Evolutionary conservation across 2,113 vertebrate species (phyloP), one percentile per base, ranked within the genome.

Genomic region (Bombycilla garrulus): DNA sequence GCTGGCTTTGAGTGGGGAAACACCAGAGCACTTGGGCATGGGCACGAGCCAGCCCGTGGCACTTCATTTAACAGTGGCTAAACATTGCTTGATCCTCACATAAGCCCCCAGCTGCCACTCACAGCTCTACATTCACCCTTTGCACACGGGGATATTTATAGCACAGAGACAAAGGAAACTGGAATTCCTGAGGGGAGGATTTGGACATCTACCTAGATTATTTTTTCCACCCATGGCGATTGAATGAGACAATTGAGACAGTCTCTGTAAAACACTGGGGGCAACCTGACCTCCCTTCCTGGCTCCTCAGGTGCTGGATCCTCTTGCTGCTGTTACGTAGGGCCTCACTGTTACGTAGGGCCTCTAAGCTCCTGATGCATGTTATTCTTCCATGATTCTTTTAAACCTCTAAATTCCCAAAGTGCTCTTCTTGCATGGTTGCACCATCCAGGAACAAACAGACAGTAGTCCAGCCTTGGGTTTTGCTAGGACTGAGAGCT

Each of bases 131-230:
- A 61, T 79, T 93, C 93, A 96, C 69, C 79, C 96, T 89, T 88
- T 81, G 84, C 95, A 84, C 82, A 83, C 54, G 47, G 70, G 25
- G 9, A 28, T 97, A 97, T 97, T 95, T 96, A 96, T 96, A 97
- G 89, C 69, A 33, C 64, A 81, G 86, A 89, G 73, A 81, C 64
- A n/a, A 94, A 92, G 85, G 91, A 97, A 97, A 93, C 88, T 94
- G 91, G 85, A 94, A 96, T 97, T 95, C 87, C 91, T 60, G 7
- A 48, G 71, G 76, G 62, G 56, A 79, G 71, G 18, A 61, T 87
- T 90, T 72, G 92, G 48, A 67, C 76, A 80, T 88, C 65, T 33
- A 80, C 70, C 35, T 88, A 31, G 92, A 88, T 88, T 92, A 65
- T 57, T 86, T 92, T 95, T 97, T 95, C 91, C 87, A 88, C 69